Evolutionary conservation across 2,797 vertebrate genomes (phyloP).

Genomic region (Neomorphus geoffroyi): DNA sequence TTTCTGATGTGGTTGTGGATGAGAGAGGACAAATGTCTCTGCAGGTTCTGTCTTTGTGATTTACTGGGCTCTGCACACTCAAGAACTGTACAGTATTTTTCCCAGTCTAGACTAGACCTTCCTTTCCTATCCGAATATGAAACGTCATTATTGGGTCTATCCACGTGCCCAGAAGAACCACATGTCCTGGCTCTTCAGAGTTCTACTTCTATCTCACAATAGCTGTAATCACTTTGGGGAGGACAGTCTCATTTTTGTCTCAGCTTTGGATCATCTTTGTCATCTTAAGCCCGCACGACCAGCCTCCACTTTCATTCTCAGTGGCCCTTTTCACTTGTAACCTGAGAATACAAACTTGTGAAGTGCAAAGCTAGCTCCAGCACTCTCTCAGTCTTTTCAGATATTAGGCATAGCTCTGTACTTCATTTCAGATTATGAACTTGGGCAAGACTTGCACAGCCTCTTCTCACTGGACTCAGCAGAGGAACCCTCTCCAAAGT

Average conservation of each 20-base stretch:
- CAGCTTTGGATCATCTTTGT: background rate
- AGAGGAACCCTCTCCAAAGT: background rate
- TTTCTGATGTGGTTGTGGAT: background rate
- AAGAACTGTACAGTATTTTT: background rate
- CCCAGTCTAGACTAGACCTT: background rate
- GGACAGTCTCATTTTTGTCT: background rate
- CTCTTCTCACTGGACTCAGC: background rate
- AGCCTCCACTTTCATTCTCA: background rate
- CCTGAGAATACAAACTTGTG: background rate
- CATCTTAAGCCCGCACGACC: background rate
- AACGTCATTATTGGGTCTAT: background rate
- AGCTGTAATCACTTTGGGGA: background rate
- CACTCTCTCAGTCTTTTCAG: background rate
- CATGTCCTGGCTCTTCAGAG: background rate
- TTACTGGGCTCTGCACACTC: background rate
- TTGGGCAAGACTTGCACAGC: background rate
- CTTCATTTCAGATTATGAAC: background rate
- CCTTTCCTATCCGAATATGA: background rate
- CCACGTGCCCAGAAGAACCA: background rate
- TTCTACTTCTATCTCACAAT: background rate
- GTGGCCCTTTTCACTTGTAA: background rate
- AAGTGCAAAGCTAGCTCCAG: background rate
- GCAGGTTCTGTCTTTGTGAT: background rate
- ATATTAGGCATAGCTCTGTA: background rate
- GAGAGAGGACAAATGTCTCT: slow-evolving; percentile 6